Base-by-base conservation (phyloP, 2,797 vertebrate species). In the Brachyalestes nurse region DNA sequence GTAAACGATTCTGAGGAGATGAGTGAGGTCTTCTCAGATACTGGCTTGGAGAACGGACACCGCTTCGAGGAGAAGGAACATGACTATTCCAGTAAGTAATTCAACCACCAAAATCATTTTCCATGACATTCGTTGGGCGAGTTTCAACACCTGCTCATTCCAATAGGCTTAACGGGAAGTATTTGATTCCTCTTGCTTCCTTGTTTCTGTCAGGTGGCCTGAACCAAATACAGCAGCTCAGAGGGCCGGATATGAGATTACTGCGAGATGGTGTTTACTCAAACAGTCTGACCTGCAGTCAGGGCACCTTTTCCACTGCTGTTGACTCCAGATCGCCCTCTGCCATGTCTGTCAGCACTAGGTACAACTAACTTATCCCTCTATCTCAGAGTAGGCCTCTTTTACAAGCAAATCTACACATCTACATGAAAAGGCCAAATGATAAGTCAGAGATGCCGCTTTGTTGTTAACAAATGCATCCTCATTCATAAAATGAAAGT, bases 241-340 rank as follows among this genome's bases (percentile, higher is more conserved):
- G 82, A 79, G 82, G 51, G 13, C 82, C 74, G 38, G 89, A 86
- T 17, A 19, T 72, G 80, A 77, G 72, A 69, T 83, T 86, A 73
- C 80, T 84, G 28, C 86, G 76, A 79, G 49, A 82, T 1, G 84
- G 87, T 80, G 34, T 79, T 55, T 73, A 72, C 75, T 13, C 71
- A 25, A 79, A 88, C 78, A 89, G 86, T 69, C 76, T 83, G 69
- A 85, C 86, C 58, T 77, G 72, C 57, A 88, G 89, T 80, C 90
- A 85, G 65, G 69, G 72, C 13, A 89, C 85, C 1, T 84, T 78
- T 38, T 84, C 86, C 6, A 85, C 87, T n/a, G 60, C 82, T 10
- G 28, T 81, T 72, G 88, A 88, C 83, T 91, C 89, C n/a, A 89
- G 90, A 88, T 61, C 82, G 10, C 58, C 81, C 7, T 93, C 90